Base-by-base conservation (phyloP, 2,888 invertebrate genomes). In the Harpagoxenus sublaevis region DNA sequence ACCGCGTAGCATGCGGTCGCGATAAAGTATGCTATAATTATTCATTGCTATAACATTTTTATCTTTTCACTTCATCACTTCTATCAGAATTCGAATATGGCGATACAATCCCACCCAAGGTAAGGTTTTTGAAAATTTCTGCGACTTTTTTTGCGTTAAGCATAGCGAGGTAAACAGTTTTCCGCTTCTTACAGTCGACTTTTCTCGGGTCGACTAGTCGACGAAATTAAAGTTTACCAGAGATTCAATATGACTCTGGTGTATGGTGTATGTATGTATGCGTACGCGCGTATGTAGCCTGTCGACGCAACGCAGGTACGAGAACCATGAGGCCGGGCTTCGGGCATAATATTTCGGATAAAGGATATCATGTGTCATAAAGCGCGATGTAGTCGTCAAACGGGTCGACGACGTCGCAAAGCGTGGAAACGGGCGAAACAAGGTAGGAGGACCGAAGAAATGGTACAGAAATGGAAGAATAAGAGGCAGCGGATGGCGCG, bases 281-380 rank as follows among this genome's bases (percentile, higher is more conserved):
- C 42, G 18, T 15, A 39, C 31, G 63, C n/a, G 55, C 8, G 51
- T 35, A 60, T 51, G 70, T 57, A 60, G 70, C 51, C 68, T 42
- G 78, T 53, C 23, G 18, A 35, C 60, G 35, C 62, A 83, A 35
- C 60, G 35, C 57, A 83, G 60, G 12, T 12, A 77, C n/a, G 15
- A 62, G 62, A 60, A 82, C 84, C 79, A 66, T 23, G 28, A 28
- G 48, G 78, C 74, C 48, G 23, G 74, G 82, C 70, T 86, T 78
- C 87, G 85, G 89, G 88, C 88, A 89, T 92, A 91, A 92, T 92
- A 93, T 93, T 93, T 94, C 89, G 91, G 89, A 92, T 93, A 91
- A 94, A 92, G 93, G 91, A 93, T 94, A 94, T 94, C 93, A 90
- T 89, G 91, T 94, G 91, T 92, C 94, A 93, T 93, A 94, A 94